A percentile compares a stretch with the other conserved stretches of the same genome.
Conservation (phyloP, 37 sponge, comb jelly and placozoan species). For the Bolinopsis microptera region DNA sequence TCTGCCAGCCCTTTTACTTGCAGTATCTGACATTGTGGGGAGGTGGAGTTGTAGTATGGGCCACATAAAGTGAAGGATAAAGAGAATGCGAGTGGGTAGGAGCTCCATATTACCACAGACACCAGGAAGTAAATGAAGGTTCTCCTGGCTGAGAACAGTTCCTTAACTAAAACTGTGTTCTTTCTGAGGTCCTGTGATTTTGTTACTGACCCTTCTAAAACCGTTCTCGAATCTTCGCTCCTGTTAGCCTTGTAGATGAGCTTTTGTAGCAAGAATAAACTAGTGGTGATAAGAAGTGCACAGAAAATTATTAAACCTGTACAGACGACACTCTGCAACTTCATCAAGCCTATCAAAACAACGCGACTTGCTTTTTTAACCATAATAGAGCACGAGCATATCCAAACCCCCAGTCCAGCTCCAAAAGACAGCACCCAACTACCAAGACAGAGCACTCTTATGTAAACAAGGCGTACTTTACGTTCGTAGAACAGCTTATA, state of each 20-base stretch:
- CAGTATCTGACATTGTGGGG: not conserved
- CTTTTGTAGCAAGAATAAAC: not conserved
- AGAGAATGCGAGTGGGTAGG: not conserved
- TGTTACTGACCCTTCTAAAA: not conserved
- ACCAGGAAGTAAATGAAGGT: not conserved
- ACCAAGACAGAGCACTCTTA: not conserved
- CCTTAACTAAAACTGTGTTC: not conserved
- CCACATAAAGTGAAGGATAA: constrained; percentile 21
- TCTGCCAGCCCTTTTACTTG: not conserved
- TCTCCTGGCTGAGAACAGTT: not conserved
- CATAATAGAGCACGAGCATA: no score
- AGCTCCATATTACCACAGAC: not conserved
- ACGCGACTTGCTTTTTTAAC: no score
- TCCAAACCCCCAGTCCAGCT: not conserved
- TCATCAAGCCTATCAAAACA: not conserved
- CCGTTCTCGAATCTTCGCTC: not conserved
- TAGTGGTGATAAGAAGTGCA: not conserved
- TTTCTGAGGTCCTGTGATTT: not conserved
- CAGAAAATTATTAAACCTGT: not conserved
- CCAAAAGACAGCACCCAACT: constrained; percentile 12
- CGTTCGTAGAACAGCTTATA: not conserved
- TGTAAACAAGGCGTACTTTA: not conserved
- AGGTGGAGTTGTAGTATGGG: constrained; percentile 58
- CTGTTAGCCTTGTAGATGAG: not conserved
- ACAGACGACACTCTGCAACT: not conserved